Evolutionary conservation across 2,888 invertebrate species (phyloP).

Genomic region (Herminia tarsipennalis): DNA sequence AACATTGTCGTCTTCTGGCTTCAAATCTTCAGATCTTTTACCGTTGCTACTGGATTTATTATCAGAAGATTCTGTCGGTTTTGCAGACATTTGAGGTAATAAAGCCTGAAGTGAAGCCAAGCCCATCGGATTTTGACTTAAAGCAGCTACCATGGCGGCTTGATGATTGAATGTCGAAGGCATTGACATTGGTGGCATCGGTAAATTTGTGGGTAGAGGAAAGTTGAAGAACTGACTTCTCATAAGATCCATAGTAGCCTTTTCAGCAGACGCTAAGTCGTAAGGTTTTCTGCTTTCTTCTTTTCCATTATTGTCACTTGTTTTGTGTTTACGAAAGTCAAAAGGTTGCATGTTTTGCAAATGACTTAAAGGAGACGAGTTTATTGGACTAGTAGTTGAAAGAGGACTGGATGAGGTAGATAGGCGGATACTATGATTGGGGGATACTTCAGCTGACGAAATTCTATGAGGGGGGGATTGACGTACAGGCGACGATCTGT

Average conservation of each 20-base stretch:
- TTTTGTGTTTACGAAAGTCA: constrained; percentile 91
- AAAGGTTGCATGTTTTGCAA: constrained; percentile 98
- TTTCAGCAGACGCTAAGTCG: constrained; percentile 67
- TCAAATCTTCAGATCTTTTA: constrained; percentile 65
- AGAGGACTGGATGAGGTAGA: constrained; percentile 81
- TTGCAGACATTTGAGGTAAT: constrained; percentile 86
- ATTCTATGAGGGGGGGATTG: constrained; percentile 65
- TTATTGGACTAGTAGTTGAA: constrained; percentile 86
- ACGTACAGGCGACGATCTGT: constrained; percentile 60
- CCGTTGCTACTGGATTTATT: constrained; percentile 68
- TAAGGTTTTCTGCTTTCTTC: constrained; percentile 80
- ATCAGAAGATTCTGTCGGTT: constrained; percentile 69
- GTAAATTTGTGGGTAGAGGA: constrained; percentile 85
- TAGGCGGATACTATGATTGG: constrained; percentile 68
- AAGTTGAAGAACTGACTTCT: constrained; percentile 88
- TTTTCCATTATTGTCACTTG: constrained; percentile 67
- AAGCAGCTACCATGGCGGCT: constrained; percentile 88
- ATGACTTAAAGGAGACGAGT: constrained; percentile 93
- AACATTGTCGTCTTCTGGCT: constrained; percentile 74
- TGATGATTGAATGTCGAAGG: constrained; percentile 86
- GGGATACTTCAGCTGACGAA: constrained; percentile 73
- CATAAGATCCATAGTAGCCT: constrained; percentile 86
- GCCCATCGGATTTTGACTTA: constrained; percentile 86
- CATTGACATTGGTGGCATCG: constrained; percentile 84
- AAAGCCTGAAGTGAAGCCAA: constrained; percentile 88